Percentiles rank a stretch among this genome's conserved stretches.
phyloP scores from a whole-genome alignment of 1,140 invertebrate species.

The Drosophila teissieri region DNA sequence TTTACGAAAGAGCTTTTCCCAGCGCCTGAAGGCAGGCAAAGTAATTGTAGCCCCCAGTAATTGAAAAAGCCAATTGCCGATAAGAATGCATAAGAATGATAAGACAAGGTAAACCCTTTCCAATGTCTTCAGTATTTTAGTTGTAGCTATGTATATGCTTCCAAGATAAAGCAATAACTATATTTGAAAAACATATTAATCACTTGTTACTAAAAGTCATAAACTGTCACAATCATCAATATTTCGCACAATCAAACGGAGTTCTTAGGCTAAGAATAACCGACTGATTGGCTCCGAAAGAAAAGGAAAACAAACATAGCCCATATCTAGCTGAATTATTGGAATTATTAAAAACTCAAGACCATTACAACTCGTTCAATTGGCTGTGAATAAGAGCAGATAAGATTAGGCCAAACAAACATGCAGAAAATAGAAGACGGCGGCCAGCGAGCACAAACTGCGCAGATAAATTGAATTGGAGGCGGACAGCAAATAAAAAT shows the following conservation, averaged over 20 bases:
- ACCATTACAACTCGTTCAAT: background rate
- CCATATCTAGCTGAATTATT: constrained; percentile 1
- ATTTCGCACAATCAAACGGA: background rate
- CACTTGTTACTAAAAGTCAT: too few species aligned
- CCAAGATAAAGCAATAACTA: too few species aligned
- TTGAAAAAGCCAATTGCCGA: background rate
- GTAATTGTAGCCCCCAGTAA: background rate
- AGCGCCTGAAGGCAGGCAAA: constrained; percentile 17
- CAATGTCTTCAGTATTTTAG: too few species aligned
- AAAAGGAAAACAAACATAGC: background rate
- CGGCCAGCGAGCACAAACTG: constrained; percentile 14
- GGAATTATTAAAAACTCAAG: background rate
- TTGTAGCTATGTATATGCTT: too few species aligned
- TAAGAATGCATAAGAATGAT: background rate
- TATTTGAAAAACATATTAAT: too few species aligned
- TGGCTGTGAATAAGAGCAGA: constrained; percentile 1
- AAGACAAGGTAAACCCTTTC: too few species aligned
- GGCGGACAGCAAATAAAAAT: constrained; percentile 7
- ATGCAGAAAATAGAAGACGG: constrained; percentile 17
- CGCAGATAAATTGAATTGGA: constrained; percentile 45
- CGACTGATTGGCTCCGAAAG: background rate
- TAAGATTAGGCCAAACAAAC: constrained; percentile 17
- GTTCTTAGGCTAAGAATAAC: background rate
- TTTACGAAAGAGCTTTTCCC: background rate
- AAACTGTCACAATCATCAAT: too few species aligned